Evolutionary conservation across 2,888 invertebrate genomes (phyloP), one percentile per base, ranked within the genome.

Genomic region (Agrochola macilenta): DNA sequence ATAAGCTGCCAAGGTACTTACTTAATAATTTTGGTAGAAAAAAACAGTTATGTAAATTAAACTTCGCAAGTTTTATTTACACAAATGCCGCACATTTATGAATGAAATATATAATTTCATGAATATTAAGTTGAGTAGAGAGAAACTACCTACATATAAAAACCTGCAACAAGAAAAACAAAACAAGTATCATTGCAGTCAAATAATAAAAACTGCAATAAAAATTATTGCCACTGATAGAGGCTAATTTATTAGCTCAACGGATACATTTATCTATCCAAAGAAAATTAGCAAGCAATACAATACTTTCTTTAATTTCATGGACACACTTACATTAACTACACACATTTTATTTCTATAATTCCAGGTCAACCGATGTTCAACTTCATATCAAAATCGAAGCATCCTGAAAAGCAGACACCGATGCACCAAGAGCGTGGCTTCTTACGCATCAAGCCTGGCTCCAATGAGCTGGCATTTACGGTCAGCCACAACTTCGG

Each of bases 381-480:
- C 46, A 97, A 97, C 89, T 98, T 96, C 86, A 88, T 90, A 5
- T 97, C 97, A 0, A 93, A 92, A 75, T 97, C 97, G 0, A 96
- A 94, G 89, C 95, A 97, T 85, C 96, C 97, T 0, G 95, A 95
- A 49, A 97, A 95, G 54, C 95, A 96, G 49, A 95, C 92, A 5
- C 97, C 97, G 0, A 97, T 97, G 97, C 97, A 98, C 88, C 95
- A 97, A 72, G 98, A 98, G 90, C 91, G 96, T 60, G 98, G 98
- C 0, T 97, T 97, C 89, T 89, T 98, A 11, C 96, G 97, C 70
- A 95, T 97, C 66, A 96, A 97, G 64, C 97, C 97, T 0, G 97
- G 95, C 17, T 97, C 97, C 0, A 95, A 96, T 23, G 91, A 97
- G 57, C 88, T 97, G 0, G 95, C 97, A 0, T 96, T 98, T 23